phyloP scores from a whole-genome alignment of 2,888 invertebrate genomes.

The Tipula lateralis region DNA sequence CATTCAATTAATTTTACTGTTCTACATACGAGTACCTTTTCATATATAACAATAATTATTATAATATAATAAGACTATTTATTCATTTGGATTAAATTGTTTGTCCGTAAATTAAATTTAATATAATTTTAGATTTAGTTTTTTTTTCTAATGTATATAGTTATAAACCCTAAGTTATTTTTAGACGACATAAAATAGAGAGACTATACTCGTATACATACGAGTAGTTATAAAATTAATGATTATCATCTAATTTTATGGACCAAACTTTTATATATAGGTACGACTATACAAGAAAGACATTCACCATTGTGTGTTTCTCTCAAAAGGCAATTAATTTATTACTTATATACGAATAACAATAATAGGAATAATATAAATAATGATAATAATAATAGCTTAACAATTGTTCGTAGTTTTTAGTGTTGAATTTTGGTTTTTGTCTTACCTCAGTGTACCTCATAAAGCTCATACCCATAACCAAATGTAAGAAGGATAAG shows the following conservation, averaged over 20 bases:
- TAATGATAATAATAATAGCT: not conserved
- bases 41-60: not conserved
- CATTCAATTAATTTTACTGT: not conserved
- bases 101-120: not conserved
- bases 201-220: not conserved
- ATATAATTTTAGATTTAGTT: not conserved
- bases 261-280: not conserved
- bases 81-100: not conserved
- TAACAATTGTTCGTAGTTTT: not conserved
- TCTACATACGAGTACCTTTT: not conserved
- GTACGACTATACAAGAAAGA: not conserved
- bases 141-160: no score
- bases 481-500: not conserved
- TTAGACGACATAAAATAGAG: not conserved
- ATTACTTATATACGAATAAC: not conserved
- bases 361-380: not conserved
- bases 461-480: not conserved
- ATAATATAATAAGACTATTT: not conserved
- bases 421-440: not conserved
- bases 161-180: not conserved
- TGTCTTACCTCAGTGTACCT: not conserved
- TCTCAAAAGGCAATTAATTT: not conserved
- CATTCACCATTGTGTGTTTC: not conserved
- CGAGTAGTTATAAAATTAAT: not conserved
- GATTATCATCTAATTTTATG: constrained; percentile 24